Evolutionary conservation across 2,888 invertebrate genomes (phyloP).

Genomic region (Temnothorax rugatulus): DNA sequence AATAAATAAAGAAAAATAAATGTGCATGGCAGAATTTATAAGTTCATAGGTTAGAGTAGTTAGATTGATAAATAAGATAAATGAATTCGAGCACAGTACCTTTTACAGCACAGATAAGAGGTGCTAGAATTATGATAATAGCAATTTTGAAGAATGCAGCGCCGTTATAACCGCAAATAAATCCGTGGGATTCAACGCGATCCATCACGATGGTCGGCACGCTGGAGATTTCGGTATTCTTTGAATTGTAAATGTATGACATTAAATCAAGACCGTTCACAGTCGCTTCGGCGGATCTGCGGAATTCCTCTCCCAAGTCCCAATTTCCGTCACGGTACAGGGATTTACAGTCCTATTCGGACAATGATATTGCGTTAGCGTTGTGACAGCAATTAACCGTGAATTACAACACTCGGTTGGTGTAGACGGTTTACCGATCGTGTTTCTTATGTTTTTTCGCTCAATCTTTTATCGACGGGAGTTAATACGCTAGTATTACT

Average conservation of each 20-base stretch:
- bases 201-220: neutral
- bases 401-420: neutral
- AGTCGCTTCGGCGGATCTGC: neutral
- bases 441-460: neutral
- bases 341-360: slow-evolving; percentile 4
- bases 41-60: neutral
- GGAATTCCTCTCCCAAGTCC: slow-evolving; percentile 2
- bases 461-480: neutral
- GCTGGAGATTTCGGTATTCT: neutral
- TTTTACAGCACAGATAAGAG: neutral
- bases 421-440: neutral
- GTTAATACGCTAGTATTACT: neutral
- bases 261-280: slow-evolving; percentile 11
- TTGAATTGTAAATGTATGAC: slow-evolving; percentile 39
- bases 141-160: neutral
- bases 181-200: neutral
- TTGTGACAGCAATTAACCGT: neutral
- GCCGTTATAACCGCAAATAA: neutral
- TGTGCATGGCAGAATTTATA: neutral
- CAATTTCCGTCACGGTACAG: neutral
- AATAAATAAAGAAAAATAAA: neutral
- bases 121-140: neutral
- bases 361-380: neutral
- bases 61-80: neutral
- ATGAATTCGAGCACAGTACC: neutral